Percentiles rank a stretch among this genome's conserved stretches.
phyloP scores from a whole-genome alignment of 1,140 invertebrate genomes.

The Formica exsecta region DNA sequence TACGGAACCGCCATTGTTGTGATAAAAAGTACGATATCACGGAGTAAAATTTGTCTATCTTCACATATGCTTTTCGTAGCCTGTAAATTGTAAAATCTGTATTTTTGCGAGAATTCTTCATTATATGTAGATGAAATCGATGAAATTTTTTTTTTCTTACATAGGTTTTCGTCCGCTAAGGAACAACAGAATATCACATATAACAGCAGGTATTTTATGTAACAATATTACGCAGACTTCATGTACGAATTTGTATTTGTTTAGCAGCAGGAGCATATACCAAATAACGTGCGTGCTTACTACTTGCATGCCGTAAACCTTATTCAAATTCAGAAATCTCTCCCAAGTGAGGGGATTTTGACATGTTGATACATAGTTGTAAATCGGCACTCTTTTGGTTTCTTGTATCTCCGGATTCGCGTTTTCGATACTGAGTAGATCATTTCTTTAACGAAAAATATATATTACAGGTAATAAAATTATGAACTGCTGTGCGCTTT shows the following conservation, averaged over 20 bases:
- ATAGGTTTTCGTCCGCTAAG: constrained; percentile 83
- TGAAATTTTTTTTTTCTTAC: constrained; percentile 75
- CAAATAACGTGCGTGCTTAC: constrained; percentile 86
- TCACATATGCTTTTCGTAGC: constrained; percentile 87
- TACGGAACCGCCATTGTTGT: constrained; percentile 88
- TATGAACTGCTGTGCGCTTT: background rate
- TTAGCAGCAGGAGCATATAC: constrained; percentile 85
- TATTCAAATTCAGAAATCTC: constrained; percentile 86
- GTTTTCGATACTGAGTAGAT: background rate
- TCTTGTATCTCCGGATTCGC: background rate
- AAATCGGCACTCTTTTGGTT: constrained; percentile 81
- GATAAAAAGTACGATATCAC: constrained; percentile 88
- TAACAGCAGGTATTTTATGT: constrained; percentile 83
- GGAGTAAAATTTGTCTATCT: constrained; percentile 87
- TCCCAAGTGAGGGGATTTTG: constrained; percentile 88
- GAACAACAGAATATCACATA: constrained; percentile 79
- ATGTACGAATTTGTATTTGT: constrained; percentile 85
- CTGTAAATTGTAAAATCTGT: constrained; percentile 79
- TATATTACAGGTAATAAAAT: background rate
- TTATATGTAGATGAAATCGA: background rate
- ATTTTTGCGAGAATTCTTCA: background rate
- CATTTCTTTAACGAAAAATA: constrained; percentile 44
- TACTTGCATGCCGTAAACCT: constrained; percentile 80
- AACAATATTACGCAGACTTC: constrained; percentile 83
- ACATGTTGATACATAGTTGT: constrained; percentile 88